Conservation (phyloP, 53 echinoderm and acorn worm genomes). For the Patiria pectinifera region DNA sequence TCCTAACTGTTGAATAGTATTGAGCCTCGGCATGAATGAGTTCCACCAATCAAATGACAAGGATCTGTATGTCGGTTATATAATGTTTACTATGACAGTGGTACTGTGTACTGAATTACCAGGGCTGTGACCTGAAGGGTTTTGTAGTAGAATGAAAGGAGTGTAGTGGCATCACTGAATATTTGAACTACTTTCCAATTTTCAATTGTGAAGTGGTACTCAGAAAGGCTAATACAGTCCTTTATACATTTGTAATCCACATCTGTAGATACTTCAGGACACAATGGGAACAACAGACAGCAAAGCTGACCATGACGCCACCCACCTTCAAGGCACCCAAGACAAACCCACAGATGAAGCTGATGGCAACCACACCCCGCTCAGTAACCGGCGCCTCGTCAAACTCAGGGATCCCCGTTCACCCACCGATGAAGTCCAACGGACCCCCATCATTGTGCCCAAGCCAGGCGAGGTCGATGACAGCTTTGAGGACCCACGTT, state of each 20-base stretch:
- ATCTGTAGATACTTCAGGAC: background rate
- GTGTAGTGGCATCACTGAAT: too few species aligned
- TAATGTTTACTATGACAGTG: too few species aligned
- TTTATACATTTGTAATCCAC: too few species aligned
- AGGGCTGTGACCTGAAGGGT: too few species aligned
- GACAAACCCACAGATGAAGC: conserved; percentile 12
- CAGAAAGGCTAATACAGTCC: background rate
- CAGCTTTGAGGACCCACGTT: conserved; percentile 79
- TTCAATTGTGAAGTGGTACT: background rate
- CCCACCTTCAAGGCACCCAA: conserved; percentile 41
- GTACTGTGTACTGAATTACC: too few species aligned
- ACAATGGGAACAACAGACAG: conserved; percentile 89
- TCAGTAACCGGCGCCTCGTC: conserved; percentile 65
- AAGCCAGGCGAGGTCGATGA: conserved; percentile 43
- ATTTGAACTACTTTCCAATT: too few species aligned
- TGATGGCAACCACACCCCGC: conserved; percentile 69
- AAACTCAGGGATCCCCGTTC: conserved; percentile 87
- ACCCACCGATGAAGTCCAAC: conserved; percentile 76
- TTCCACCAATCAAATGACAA: too few species aligned
- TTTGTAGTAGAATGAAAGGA: too few species aligned
- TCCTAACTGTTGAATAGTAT: too few species aligned
- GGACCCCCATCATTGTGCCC: conserved; percentile 82
- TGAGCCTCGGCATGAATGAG: too few species aligned
- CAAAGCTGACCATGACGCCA: conserved; percentile 45
- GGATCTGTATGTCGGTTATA: too few species aligned